Percentiles rank a stretch among this genome's conserved stretches.
These are phyloP conservation scores for Zaprionus kolodkinae DNA, from an alignment of 1,140 invertebrate species.

Conservation along the genomic window DNA sequence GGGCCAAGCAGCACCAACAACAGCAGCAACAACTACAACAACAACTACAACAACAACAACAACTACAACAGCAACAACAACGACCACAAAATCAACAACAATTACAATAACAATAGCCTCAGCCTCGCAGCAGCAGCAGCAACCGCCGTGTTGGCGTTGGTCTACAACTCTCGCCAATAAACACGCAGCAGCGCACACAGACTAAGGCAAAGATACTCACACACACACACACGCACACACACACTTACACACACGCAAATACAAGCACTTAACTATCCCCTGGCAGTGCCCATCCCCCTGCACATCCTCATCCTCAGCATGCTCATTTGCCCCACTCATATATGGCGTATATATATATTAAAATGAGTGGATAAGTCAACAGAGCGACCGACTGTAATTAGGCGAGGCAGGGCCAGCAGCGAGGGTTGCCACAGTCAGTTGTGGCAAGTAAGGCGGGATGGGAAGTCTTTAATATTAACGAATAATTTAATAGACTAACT, in stretches of 20 bases:
- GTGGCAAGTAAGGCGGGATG: neutral
- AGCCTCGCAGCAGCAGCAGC: neutral
- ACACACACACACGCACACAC: constrained; percentile 23
- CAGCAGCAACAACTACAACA: constrained; percentile 45
- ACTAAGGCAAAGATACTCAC: constrained; percentile 12
- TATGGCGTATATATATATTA: constrained; percentile 37
- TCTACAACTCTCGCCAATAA: constrained; percentile 17
- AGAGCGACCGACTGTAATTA: constrained; percentile 28
- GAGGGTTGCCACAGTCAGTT: constrained; percentile 16
- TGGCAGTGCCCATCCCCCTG: neutral
- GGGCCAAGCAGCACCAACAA: constrained; percentile 60
- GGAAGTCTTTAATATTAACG: neutral
- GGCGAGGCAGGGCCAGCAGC: constrained; percentile 2
- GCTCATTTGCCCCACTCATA: neutral
- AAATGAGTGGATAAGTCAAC: constrained; percentile 40
- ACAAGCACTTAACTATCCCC: constrained; percentile 11
- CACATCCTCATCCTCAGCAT: neutral
- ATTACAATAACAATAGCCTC: constrained; percentile 45
- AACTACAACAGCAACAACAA: constrained; percentile 31
- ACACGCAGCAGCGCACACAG: constrained; percentile 13
- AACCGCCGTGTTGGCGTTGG: constrained; percentile 8
- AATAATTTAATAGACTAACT: too few relatives aligned
- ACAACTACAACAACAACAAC: constrained; percentile 37
- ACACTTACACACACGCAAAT: constrained; percentile 19
- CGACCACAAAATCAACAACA: constrained; percentile 46